A percentile compares a stretch with the other conserved stretches of the same genome.
phyloP scores from a whole-genome alignment of 2,888 invertebrate species.

The Augochlorella aurata region DNA sequence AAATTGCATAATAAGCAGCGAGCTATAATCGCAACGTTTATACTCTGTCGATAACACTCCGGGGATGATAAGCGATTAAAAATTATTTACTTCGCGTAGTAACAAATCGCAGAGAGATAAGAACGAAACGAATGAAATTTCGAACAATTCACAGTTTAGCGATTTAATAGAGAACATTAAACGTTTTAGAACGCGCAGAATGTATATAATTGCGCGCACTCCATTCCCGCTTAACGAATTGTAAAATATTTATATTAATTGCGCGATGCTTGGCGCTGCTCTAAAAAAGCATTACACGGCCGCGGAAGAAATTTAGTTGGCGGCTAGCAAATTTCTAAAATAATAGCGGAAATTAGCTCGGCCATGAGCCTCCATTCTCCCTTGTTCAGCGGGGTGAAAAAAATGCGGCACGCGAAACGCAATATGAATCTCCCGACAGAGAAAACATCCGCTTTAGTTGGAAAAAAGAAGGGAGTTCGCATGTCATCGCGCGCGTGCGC shows the following conservation, averaged over 20 bases:
- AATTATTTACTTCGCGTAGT: background rate
- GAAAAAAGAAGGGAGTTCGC: background rate
- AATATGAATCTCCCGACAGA: constrained; percentile 8
- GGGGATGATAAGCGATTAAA: background rate
- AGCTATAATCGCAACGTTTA: too few species aligned
- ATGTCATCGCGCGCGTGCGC: background rate
- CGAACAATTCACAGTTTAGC: background rate
- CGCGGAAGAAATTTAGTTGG: background rate
- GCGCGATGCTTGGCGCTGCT: background rate
- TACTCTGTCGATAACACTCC: too few species aligned
- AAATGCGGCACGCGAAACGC: constrained; percentile 12
- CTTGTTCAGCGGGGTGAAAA: constrained; percentile 17
- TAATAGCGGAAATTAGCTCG: constrained; percentile 27
- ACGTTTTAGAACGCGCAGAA: background rate
- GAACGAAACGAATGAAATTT: background rate
- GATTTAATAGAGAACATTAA: background rate
- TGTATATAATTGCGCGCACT: background rate
- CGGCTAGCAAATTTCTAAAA: constrained; percentile 22
- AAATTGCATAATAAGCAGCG: too few species aligned
- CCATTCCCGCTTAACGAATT: background rate
- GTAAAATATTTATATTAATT: constrained; percentile 5
- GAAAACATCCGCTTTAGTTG: constrained; percentile 25
- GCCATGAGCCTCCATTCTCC: constrained; percentile 30
- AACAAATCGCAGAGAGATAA: background rate
- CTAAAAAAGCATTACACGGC: background rate